Percentiles rank a stretch among this genome's conserved stretches.
These are phyloP conservation scores for Tinamus major DNA, from an alignment of 2,797 vertebrate species.

Conservation along the genomic window DNA sequence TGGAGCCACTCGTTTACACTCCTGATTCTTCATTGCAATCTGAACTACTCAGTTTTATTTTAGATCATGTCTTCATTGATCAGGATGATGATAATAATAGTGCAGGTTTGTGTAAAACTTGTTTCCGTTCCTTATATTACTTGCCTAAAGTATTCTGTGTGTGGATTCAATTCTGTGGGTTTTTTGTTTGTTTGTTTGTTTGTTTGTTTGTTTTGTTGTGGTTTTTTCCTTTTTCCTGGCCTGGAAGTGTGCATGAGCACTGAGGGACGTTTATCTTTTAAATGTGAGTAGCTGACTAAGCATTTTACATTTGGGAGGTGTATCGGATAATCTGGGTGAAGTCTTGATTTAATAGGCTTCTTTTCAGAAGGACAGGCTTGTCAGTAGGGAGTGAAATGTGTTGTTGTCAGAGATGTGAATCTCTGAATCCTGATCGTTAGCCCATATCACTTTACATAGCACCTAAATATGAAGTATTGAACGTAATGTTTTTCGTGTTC, in stretches of 20 bases:
- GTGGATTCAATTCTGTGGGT: too few relatives aligned
- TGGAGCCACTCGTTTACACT: constrained; percentile 93
- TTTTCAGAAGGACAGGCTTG: neutral
- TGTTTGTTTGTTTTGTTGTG: rapidly evolving
- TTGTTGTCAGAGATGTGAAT: neutral
- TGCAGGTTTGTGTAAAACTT: constrained; percentile 81
- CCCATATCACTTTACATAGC: neutral
- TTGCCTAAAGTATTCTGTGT: neutral
- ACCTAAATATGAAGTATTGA: neutral
- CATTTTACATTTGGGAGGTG: neutral
- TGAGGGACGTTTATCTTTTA: neutral
- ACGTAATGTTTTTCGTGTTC: neutral
- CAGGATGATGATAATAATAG: constrained; percentile 97
- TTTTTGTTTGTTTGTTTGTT: too few relatives aligned
- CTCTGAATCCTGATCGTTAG: neutral
- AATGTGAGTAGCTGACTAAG: neutral
- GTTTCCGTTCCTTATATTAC: neutral
- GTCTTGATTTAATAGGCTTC: neutral
- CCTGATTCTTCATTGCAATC: constrained; percentile 94
- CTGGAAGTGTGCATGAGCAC: neutral
- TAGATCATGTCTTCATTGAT: constrained; percentile 99
- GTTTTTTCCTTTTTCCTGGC: neutral
- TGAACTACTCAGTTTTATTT: constrained; percentile 96
- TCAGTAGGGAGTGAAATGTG: neutral
- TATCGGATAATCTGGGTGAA: neutral